Percentiles rank a stretch among this genome's conserved stretches.
phyloP scores from a whole-genome alignment of 2,797 vertebrate species.

The Caiman crocodilus region DNA sequence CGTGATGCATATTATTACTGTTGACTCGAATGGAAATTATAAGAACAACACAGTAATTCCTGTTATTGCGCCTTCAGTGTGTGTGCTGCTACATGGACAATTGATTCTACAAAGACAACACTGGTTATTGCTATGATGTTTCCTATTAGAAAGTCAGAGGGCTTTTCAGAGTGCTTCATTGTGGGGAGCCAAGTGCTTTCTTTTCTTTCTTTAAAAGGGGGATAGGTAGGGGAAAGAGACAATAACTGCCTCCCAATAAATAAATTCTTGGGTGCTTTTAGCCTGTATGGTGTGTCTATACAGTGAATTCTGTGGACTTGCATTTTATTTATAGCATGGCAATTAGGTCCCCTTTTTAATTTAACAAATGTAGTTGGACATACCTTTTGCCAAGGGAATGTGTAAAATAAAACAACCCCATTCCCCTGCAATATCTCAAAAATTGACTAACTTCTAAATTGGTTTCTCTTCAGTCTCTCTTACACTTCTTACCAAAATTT shows the following conservation, averaged over 20 bases:
- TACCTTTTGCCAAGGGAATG: too few species aligned
- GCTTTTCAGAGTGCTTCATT: neutral
- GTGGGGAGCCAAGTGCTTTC: neutral
- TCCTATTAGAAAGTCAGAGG: neutral
- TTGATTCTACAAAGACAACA: neutral
- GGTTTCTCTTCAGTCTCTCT: neutral
- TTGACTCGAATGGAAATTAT: constrained; percentile 52
- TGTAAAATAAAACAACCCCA: too few species aligned
- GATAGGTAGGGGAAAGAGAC: too few species aligned
- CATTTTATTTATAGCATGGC: neutral
- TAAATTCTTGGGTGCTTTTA: neutral
- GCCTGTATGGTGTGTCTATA: neutral
- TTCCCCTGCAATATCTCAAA: neutral
- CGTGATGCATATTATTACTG: constrained; percentile 28
- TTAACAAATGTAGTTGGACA: too few species aligned
- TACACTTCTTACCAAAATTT: neutral
- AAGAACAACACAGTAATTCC: neutral
- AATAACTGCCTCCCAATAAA: neutral
- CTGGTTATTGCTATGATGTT: neutral
- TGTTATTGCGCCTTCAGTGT: neutral
- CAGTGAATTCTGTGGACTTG: neutral
- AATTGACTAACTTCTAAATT: neutral
- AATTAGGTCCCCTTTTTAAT: too few species aligned
- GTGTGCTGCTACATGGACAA: neutral
- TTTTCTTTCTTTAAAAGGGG: neutral